Evolutionary conservation across 2,888 invertebrate genomes (phyloP).

Genomic region (Mechanitis mazaeus): DNA sequence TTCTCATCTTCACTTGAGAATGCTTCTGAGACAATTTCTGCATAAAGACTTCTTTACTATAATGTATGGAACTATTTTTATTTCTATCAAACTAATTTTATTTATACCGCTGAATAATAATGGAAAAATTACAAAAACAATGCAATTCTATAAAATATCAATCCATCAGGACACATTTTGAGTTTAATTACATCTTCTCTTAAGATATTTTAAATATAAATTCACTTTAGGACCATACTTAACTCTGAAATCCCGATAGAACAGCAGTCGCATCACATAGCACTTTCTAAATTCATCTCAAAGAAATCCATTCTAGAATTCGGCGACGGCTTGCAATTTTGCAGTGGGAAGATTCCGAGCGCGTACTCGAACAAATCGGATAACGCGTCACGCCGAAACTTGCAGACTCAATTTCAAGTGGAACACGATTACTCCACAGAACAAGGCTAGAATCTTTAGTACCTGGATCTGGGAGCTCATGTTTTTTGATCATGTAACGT

Average conservation of each 20-base stretch:
- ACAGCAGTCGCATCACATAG: constrained; percentile 18
- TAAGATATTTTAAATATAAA: constrained; percentile 2
- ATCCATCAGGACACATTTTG: too few relatives aligned
- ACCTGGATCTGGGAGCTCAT: constrained; percentile 21
- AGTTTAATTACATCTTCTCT: not conserved
- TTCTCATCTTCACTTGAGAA: not conserved
- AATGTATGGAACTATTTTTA: not conserved
- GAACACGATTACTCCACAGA: constrained; percentile 61
- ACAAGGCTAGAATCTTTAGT: constrained; percentile 40
- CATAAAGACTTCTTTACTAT: not conserved
- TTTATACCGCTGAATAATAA: not conserved
- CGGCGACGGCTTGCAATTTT: constrained; percentile 48
- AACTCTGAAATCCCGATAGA: constrained; percentile 13
- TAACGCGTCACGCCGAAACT: constrained; percentile 47
- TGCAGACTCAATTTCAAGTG: constrained; percentile 49
- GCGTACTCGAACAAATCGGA: constrained; percentile 70
- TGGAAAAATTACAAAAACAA: not conserved
- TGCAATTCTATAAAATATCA: not conserved
- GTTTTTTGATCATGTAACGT: constrained; percentile 4
- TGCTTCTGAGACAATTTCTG: not conserved
- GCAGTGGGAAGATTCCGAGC: constrained; percentile 37
- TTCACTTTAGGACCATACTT: constrained; percentile 11
- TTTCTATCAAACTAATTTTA: not conserved
- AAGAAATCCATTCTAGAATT: constrained; percentile 23
- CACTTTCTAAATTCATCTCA: constrained; percentile 24